phyloP scores from a whole-genome alignment of 2,113 vertebrate species.

The Melanocharis versteri region DNA sequence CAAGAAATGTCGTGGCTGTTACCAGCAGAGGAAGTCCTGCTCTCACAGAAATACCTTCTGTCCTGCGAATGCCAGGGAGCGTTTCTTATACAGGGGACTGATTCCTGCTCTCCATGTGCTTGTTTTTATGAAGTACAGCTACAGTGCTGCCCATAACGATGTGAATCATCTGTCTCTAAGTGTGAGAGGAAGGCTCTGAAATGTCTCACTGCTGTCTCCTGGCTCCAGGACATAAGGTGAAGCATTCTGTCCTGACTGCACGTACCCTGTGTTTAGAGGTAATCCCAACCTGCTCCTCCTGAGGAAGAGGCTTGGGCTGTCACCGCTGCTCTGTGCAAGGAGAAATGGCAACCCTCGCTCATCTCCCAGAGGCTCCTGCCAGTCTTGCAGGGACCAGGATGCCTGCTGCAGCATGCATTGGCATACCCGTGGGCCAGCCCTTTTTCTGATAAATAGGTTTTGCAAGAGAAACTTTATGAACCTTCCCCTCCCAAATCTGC shows the following conservation, averaged over 20 bases:
- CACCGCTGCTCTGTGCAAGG: neutral
- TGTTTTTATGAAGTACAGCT: neutral
- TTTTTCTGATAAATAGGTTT: neutral
- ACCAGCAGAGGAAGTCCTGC: neutral
- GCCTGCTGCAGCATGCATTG: neutral
- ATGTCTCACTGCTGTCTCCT: neutral
- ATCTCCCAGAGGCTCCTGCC: neutral
- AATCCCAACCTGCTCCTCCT: neutral
- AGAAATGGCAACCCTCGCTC: neutral
- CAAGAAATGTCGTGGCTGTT: fast-evolving
- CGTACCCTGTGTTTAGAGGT: neutral
- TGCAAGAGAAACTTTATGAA: neutral
- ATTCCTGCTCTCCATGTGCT: neutral
- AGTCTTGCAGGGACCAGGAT: neutral
- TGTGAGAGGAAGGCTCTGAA: neutral
- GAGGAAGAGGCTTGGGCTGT: neutral
- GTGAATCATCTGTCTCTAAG: neutral
- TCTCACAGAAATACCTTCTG: neutral
- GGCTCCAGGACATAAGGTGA: neutral
- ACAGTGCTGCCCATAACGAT: neutral
- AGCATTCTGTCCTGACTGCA: neutral
- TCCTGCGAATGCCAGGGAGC: neutral
- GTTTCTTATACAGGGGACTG: neutral
- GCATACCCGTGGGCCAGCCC: fast-evolving
- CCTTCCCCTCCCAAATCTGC: neutral